Evolutionary conservation across 2,113 vertebrate species (phyloP), one percentile per base, ranked within the genome.

Genomic region (Tauraco erythrolophus): DNA sequence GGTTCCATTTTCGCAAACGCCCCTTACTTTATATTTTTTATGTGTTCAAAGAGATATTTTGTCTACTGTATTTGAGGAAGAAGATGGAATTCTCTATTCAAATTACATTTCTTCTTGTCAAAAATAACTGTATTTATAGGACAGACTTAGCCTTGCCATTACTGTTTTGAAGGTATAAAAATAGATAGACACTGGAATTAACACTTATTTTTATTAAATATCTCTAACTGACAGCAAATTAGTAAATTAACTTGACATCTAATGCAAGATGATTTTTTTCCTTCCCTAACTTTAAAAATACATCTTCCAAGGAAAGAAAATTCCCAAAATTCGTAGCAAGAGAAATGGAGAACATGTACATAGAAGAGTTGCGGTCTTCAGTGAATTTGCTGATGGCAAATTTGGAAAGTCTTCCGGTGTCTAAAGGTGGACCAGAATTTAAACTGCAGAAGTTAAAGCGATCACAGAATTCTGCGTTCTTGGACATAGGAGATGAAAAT

Each of bases 361-460:
- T 99, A 84, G 99, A 99, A 98, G 99, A 99, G 97, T 78, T 99
- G 88, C 97, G 99, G 14, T 99, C 99, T 15, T 99, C 99, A 0
- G 98, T 99, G 94, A 99, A 99, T 98, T 98, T 99, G 86, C 98
- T 99, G 39, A 99, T 99, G 99, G 99, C 99, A 50, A 99, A 99
- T 97, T 97, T 99, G 98, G 99, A 99, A 98, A 99, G 99, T 96
- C 99, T 99, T 80, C 99, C 99, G 6, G 99, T 99, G 82, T 99
- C 99, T 31, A 99, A 99, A 98, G 99, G 99, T 77, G 99, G 99
- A 1, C 98, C 99, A 1, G 99, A 99, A 97, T 99, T 99, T 97
- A 99, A 99, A 91, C 80, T 99, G 27, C 99, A 99, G 96, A 99
- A 99, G 96, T 98, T 99, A 79, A 99, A 99, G 74, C 98, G 99